Evolutionary conservation across 2,797 vertebrate genomes (phyloP).

Genomic region (Phrynocephalus guinanensis): DNA sequence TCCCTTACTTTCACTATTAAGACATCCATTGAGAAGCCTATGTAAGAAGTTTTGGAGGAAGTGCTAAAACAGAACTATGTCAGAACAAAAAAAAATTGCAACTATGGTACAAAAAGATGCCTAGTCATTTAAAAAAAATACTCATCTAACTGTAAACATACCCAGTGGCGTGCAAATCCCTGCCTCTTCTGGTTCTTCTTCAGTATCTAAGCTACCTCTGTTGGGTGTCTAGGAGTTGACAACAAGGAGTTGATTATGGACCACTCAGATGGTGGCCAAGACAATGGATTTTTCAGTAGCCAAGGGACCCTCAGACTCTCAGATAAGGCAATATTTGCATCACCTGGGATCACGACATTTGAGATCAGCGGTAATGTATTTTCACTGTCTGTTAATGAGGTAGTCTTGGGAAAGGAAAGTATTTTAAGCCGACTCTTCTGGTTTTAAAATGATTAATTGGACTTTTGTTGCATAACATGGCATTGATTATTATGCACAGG

Average conservation of each 20-base stretch:
- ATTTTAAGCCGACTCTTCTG: neutral
- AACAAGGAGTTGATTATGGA: slow-evolving; percentile 58
- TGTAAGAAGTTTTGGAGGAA: slow-evolving; percentile 66
- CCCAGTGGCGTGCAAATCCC: slow-evolving; percentile 9
- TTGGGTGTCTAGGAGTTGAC: slow-evolving; percentile 42
- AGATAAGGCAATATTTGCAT: slow-evolving; percentile 59
- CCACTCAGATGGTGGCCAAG: slow-evolving; percentile 26
- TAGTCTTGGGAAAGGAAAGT: slow-evolving; percentile 17
- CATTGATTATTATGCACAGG: neutral
- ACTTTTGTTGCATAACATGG: slow-evolving; percentile 38
- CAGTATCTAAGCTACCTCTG: neutral
- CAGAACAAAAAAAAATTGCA: slow-evolving; percentile 40
- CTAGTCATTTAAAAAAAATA: slow-evolving; percentile 47
- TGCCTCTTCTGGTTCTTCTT: slow-evolving; percentile 8
- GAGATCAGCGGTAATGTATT: slow-evolving; percentile 76
- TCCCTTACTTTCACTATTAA: neutral
- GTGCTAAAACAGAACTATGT: slow-evolving; percentile 47
- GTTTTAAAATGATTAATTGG: slow-evolving; percentile 44
- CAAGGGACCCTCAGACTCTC: slow-evolving; percentile 36
- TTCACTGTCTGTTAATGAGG: slow-evolving; percentile 13
- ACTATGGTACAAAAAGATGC: slow-evolving; percentile 58
- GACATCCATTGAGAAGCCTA: neutral
- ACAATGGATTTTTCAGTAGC: slow-evolving; percentile 47
- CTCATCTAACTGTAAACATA: slow-evolving; percentile 49
- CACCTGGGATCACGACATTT: slow-evolving; percentile 68